phyloP scores from a whole-genome alignment of 1,140 invertebrate species.

The Microplitis demolitor region DNA sequence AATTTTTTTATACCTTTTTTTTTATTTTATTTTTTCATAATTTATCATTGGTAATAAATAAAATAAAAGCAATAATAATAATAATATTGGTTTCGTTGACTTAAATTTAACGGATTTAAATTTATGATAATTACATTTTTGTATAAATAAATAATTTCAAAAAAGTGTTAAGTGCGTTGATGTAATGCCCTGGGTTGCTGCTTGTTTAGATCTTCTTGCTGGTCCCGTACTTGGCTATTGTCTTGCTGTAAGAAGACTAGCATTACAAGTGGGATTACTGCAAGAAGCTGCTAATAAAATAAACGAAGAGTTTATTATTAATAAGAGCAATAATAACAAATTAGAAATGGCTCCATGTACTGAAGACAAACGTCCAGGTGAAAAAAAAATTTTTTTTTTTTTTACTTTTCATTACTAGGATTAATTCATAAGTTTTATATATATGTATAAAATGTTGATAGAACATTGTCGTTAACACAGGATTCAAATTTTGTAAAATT shows the following conservation, averaged over 20 bases:
- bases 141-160: no score
- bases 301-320: conserved; percentile 8
- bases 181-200: conserved; percentile 56
- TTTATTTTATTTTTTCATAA: no score
- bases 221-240: conserved; percentile 51
- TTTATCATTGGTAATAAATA: no score
- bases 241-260: conserved; percentile 47
- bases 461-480: no score
- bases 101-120: no score
- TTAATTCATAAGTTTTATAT: no score
- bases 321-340: conserved; percentile 21
- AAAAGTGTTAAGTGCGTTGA: neutral
- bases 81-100: no score
- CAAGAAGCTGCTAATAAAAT: conserved; percentile 32
- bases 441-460: no score
- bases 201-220: conserved; percentile 50
- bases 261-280: conserved; percentile 47
- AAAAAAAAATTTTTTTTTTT: conserved; percentile 13
- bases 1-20: no score
- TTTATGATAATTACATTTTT: no score
- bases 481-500: no score
- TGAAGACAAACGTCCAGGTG: conserved; percentile 42
- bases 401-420: neutral
- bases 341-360: conserved; percentile 44
- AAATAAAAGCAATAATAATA: no score